phyloP scores from a whole-genome alignment of 1,140 invertebrate genomes.

The Drosophila willistoni region DNA sequence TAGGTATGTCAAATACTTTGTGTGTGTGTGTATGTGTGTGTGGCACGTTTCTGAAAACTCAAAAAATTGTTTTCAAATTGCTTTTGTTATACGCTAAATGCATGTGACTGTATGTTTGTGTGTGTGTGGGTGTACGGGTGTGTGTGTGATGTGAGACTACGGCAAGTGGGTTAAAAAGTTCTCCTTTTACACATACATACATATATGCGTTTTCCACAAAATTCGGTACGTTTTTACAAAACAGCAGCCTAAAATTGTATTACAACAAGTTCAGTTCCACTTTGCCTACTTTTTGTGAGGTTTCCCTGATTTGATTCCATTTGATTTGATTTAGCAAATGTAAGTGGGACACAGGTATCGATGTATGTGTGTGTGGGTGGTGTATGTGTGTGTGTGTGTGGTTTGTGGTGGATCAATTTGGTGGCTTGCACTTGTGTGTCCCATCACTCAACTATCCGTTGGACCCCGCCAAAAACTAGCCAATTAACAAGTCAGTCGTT shows the following conservation, averaged over 20 bases:
- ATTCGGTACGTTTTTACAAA: slow-evolving; percentile 50
- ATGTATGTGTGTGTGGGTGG: background rate
- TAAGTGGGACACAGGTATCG: slow-evolving; percentile 32
- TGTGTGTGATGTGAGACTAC: background rate
- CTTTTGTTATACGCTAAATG: slow-evolving; percentile 58
- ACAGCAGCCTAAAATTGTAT: slow-evolving; percentile 41
- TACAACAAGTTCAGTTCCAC: slow-evolving; percentile 27
- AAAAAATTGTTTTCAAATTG: slow-evolving; percentile 69
- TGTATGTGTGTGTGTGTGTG: background rate
- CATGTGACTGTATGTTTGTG: slow-evolving; percentile 25
- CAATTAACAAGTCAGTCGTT: slow-evolving; percentile 57
- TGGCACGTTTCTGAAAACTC: slow-evolving; percentile 50
- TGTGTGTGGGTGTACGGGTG: background rate
- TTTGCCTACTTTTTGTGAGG: slow-evolving; percentile 60
- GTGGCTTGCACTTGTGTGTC: slow-evolving; percentile 14
- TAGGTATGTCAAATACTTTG: background rate
- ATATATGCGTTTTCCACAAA: slow-evolving; percentile 53
- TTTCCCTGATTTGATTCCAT: slow-evolving; percentile 44
- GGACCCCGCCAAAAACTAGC: slow-evolving; percentile 30
- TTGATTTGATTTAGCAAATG: slow-evolving; percentile 54
- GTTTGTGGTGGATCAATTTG: slow-evolving; percentile 37
- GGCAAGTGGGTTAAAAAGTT: slow-evolving; percentile 42
- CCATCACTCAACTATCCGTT: slow-evolving; percentile 20
- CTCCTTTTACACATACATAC: slow-evolving; percentile 27
- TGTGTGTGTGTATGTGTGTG: slow-evolving; percentile 9